Evolutionary conservation across 2,888 invertebrate genomes (phyloP).

Genomic region (Diachrysia chrysitis): DNA sequence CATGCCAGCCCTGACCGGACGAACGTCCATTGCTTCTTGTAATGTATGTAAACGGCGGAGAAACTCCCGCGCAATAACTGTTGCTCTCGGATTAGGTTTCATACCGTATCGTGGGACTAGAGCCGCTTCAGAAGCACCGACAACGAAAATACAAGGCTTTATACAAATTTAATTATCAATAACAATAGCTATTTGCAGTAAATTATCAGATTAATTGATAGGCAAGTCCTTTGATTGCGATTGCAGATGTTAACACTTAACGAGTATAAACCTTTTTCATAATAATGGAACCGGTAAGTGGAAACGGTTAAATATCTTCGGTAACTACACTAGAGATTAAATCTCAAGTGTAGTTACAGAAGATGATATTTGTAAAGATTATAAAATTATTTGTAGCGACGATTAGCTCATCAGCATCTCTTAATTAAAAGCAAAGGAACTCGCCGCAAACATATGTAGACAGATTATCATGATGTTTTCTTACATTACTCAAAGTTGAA

Average conservation of each 20-base stretch:
- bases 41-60: constrained; percentile 51
- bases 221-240: constrained; percentile 3
- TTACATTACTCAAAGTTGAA: not conserved
- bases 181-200: not conserved
- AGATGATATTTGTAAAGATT: not conserved
- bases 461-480: not conserved
- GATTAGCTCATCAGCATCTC: not conserved
- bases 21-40: constrained; percentile 17
- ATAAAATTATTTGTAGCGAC: not conserved
- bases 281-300: not conserved
- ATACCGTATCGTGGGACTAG: constrained; percentile 16
- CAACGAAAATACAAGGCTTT: not conserved
- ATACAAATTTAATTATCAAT: not conserved
- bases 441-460: not conserved
- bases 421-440: not conserved
- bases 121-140: not conserved
- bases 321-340: not conserved
- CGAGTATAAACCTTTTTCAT: not conserved
- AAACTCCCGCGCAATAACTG: constrained; percentile 39
- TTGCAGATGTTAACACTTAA: no score
- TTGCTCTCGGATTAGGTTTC: constrained; percentile 31
- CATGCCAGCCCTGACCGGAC: constrained; percentile 30
- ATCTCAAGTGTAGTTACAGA: not conserved
- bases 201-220: not conserved
- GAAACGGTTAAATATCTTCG: no score